Base-by-base conservation (phyloP, 2,888 invertebrate genomes). In the Oscheius sp. region DNA sequence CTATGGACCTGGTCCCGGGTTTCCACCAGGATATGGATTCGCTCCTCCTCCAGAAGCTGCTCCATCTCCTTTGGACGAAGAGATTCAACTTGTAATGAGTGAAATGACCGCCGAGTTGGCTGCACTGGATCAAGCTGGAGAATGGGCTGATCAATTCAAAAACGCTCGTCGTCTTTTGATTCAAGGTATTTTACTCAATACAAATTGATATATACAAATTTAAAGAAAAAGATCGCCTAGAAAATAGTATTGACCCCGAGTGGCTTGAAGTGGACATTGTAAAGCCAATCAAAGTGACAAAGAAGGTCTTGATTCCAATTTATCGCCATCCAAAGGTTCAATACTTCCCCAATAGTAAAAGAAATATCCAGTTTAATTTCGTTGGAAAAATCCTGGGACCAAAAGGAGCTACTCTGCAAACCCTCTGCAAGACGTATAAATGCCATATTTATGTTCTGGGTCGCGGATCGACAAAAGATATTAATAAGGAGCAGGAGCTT, bases 321-420 rank as follows among this genome's bases (percentile, higher is more conserved):
- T 86, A 83, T 71, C 78, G 86, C n/a, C 79, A 86, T 73, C 86
- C 84, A 6, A 75, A 78, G 46, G 85, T 86, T 34, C 12, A 45
- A 39, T 33, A 34, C 25, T 34, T 39, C 50, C 12, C 10, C 20
- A 33, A 15, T 46, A n/a, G 8, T 20, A 45, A 52, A 27, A 1
- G 17, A 20, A 3, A 8, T 57, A n/a, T 68, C 50, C 4, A 68
- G 82, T 86, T 86, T 76, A 86, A 86, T 71, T 86, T 84, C 70
- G 83, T 86, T 45, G 86, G 86, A 53, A 86, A 86, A 70, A 76
- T 86, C 8, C 79, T 86, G 23, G 86, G 86, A 31, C 86, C 85
- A 45, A 83, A 83, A 31, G 86, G 86, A 20, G 80, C 81, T 6
- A 86, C 85, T 29, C 75, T 86, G 46, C 85, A 86, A 68, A 79